Base-by-base conservation (phyloP, 2,888 invertebrate genomes). In the Catocala fraxini region DNA sequence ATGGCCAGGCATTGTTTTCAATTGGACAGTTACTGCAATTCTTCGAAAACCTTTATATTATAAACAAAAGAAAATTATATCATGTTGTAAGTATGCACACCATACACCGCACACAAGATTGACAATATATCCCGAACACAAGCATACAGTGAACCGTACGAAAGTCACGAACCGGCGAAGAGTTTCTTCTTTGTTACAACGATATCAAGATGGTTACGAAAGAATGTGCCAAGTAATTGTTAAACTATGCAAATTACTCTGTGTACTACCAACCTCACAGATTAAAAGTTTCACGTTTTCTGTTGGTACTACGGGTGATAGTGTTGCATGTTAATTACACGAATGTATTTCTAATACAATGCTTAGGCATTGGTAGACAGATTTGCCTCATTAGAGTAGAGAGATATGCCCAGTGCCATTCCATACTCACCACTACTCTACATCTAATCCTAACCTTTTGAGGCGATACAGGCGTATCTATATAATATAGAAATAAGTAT, bases 161-260 rank as follows among this genome's bases (percentile, higher is more conserved):
- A 39, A 52, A 75, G 76, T 78, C 76, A 77, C 76, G 79, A 77
- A 51, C 47, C 15, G 10, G 4, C 55, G 68, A 62, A 66, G 65
- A 62, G 65, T 65, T 67, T 61, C 56, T 70, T 66, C 71, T 73
- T 76, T 77, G 71, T 73, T 70, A 54, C 39, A 7, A 52, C 63
- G 65, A 67, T 75, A 81, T 80, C 77, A 70, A 80, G 79, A 82
- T 81, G 65, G 67, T 67, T 65, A 75, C 81, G 82, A 85, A 90
- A 89, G 90, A 91, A 92, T 89, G 89, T 85, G 79, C 79, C 84
- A 80, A 78, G 90, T 89, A 89, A 91, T 91, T 88, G 91, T 90
- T 88, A 85, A 89, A 88, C 75, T 90, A 92, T 92, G 92, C 88
- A 91, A 92, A 92, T 92, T 83, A 82, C 75, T 56, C 66, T 53